Percentiles rank a stretch among this genome's conserved stretches.
These are phyloP conservation scores for Ellobius talpinus DNA, from an alignment of 2,113 vertebrate species.

Conservation along the genomic window DNA sequence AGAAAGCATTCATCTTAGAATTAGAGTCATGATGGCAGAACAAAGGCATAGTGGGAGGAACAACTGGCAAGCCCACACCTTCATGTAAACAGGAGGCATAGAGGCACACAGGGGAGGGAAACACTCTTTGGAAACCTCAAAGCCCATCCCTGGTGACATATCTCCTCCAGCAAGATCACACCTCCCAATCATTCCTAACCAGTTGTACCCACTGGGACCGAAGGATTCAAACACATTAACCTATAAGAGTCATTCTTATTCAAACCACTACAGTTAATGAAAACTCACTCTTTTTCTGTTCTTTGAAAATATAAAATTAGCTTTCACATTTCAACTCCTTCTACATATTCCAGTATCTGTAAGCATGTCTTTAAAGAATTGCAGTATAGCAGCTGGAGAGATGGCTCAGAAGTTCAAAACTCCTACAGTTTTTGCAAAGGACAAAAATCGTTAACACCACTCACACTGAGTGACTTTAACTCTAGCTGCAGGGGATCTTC, in stretches of 20 bases:
- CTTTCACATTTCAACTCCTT: not conserved
- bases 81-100: too few relatives aligned
- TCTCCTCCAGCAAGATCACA: not conserved
- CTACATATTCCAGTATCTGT: not conserved
- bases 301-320: constrained; percentile 6
- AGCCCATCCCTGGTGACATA: too few relatives aligned
- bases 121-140: not conserved
- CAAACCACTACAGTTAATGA: not conserved
- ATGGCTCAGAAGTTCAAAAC: too few relatives aligned
- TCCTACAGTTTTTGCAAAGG: too few relatives aligned
- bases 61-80: not conserved
- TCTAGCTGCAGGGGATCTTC: not conserved
- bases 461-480: not conserved
- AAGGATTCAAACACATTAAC: not conserved
- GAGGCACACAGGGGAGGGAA: too few relatives aligned
- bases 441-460: fast-evolving
- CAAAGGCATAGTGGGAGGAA: not conserved
- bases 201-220: too few relatives aligned
- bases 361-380: not conserved
- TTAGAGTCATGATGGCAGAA: not conserved
- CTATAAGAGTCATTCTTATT: not conserved
- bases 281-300: not conserved
- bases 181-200: not conserved
- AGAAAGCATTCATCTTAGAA: not conserved
- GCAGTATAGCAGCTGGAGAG: too few relatives aligned